Base-by-base conservation (phyloP, 2,113 vertebrate genomes). In the Ceyx margarethae region DNA sequence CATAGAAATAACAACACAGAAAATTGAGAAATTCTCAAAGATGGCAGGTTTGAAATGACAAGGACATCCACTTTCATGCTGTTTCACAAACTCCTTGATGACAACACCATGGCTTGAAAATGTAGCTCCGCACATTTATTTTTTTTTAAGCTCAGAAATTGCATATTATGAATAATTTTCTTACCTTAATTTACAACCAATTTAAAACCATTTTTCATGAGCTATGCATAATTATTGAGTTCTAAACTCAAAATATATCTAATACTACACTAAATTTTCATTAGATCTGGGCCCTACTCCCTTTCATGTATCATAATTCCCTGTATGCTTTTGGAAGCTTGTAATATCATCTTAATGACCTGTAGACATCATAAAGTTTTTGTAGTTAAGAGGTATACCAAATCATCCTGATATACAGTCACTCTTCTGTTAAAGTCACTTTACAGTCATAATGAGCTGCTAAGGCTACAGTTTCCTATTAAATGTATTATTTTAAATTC, bases 141-240 rank as follows among this genome's bases (percentile, higher is more conserved):
- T 89, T 67, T 56, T 54, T 89, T 43, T 13, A 73, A 77, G 46
- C 64, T 62, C 31, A 54, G 72, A 82, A 74, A 68, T 37, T n/a
- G 37, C 1, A 0, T 20, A 64, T 87, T 85, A 72, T n/a, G 57
- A 62, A 65, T 31, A 90, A 91, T 66, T 72, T 73, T 65, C 68
- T 69, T 66, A 72, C 62, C 66, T 37, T 89, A 91, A 84, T 91
- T 82, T 90, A 90, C 92, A 91, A 81, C 74, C 56, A 64, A 81
- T 94, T 95, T 90, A 37, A 37, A 37, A 37, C 37, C 37, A 37
- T 37, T 37, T 37, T 37, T 37, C 37, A 93, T 94, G 85, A 86
- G 92, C 94, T 93, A 51, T 25, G 69, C 89, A 92, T 92, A 93
- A 95, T 95, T 90, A 94, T 82, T 83, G 87, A 95, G 79, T 87